phyloP scores from a whole-genome alignment of 1,140 invertebrate genomes.

The Zaprionus inermis region DNA sequence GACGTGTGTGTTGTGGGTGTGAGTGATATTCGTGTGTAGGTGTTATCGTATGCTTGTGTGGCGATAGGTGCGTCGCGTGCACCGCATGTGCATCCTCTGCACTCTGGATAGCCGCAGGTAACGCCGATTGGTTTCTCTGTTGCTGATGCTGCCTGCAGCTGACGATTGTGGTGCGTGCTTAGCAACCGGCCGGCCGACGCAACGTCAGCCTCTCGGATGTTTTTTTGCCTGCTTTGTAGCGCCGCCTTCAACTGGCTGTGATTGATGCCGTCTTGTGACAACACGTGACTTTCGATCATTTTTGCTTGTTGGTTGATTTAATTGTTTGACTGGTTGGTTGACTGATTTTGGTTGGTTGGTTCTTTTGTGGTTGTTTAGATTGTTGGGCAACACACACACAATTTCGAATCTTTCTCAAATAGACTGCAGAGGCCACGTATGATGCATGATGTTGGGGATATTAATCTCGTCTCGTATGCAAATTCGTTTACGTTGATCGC shows the following conservation, averaged over 20 bases:
- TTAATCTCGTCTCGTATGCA: slow-evolving; percentile 51
- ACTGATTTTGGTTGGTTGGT: slow-evolving; percentile 18
- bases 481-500: slow-evolving; percentile 53
- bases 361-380: slow-evolving; percentile 12
- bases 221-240: slow-evolving; percentile 55
- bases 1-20: slow-evolving; percentile 29
- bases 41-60: slow-evolving; percentile 38
- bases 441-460: slow-evolving; percentile 84
- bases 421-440: slow-evolving; percentile 83
- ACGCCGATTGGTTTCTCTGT: slow-evolving; percentile 15
- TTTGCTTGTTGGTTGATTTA: slow-evolving; percentile 40
- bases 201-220: slow-evolving; percentile 49
- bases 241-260: slow-evolving; percentile 58
- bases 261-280: slow-evolving; percentile 33
- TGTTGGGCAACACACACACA: slow-evolving; percentile 21
- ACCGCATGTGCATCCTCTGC: slow-evolving; percentile 40
- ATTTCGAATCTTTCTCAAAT: slow-evolving; percentile 67
- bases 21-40: slow-evolving; percentile 17
- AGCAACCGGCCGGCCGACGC: slow-evolving; percentile 56
- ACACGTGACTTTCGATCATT: slow-evolving; percentile 35
- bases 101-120: slow-evolving; percentile 1
- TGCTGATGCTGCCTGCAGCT: slow-evolving; percentile 55
- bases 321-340: slow-evolving; percentile 29
- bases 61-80: slow-evolving; percentile 27
- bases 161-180: slow-evolving; percentile 52